These are phyloP conservation scores for Formicarius rufipectus DNA, from an alignment of 2,113 vertebrate species.

Conservation along the genomic window DNA sequence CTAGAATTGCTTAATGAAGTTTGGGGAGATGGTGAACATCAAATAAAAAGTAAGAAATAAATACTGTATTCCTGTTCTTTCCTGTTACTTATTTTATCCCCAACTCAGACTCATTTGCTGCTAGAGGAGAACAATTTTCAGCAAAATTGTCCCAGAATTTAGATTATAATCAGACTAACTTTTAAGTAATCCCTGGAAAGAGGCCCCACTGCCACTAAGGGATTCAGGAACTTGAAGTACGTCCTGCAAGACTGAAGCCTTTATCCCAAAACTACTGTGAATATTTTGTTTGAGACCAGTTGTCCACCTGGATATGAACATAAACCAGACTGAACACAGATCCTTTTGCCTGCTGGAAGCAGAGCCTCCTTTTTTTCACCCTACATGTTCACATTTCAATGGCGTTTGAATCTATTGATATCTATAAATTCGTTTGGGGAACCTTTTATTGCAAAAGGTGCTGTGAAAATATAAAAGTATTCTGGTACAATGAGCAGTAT, in stretches of 20 bases:
- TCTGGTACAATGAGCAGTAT: background rate
- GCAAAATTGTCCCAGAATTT: background rate
- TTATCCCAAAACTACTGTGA: background rate
- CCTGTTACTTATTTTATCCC: fast-evolving
- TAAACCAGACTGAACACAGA: background rate
- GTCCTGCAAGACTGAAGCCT: background rate
- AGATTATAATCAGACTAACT: background rate
- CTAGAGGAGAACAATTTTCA: background rate
- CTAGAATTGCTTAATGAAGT: background rate
- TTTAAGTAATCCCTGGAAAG: background rate
- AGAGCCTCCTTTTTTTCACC: background rate
- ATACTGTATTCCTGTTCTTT: background rate
- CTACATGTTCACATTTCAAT: background rate
- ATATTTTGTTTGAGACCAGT: background rate
- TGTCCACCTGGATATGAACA: background rate
- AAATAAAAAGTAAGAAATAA: background rate
- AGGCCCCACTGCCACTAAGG: background rate
- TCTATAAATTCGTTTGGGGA: background rate
- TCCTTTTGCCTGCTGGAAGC: background rate
- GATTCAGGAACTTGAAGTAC: background rate
- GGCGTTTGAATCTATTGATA: background rate
- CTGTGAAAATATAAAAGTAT: background rate
- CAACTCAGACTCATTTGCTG: background rate
- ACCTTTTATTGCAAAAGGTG: background rate
- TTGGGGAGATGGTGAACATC: background rate